Conservation (phyloP, 2,888 invertebrate genomes). For the Augochlorella aurata region DNA sequence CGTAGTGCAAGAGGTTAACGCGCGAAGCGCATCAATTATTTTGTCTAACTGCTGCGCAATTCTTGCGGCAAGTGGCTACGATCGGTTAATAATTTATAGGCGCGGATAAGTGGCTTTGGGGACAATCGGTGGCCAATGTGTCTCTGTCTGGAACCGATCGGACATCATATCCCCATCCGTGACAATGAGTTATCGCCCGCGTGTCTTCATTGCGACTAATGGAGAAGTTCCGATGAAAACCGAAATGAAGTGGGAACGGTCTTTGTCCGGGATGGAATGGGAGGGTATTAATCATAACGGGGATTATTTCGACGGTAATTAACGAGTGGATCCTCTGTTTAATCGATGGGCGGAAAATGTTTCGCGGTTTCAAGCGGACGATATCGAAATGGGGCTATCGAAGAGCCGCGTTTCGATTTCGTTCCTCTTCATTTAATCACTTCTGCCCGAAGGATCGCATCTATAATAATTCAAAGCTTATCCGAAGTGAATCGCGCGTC, state of each 20-base stretch:
- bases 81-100: not conserved
- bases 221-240: conserved; percentile 20
- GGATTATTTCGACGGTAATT: conserved; percentile 46
- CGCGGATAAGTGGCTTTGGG: conserved; percentile 32
- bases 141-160: not conserved
- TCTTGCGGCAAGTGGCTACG: not conserved
- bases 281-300: conserved; percentile 49
- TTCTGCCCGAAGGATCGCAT: not conserved
- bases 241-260: conserved; percentile 30
- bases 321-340: conserved; percentile 36
- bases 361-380: conserved; percentile 22
- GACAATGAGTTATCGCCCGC: conserved; percentile 7
- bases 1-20: not conserved
- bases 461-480: conserved; percentile 47
- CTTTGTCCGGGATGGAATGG: not conserved
- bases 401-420: not conserved
- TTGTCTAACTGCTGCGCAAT: not conserved
- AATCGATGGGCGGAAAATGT: conserved; percentile 33
- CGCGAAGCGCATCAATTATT: not conserved
- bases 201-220: conserved; percentile 18
- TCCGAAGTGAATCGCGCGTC: conserved; percentile 27
- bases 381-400: conserved; percentile 17
- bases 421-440: conserved; percentile 30
- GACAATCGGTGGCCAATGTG: not conserved
- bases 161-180: not conserved